These are phyloP conservation scores for Drosophila tristis DNA, from an alignment of 1,140 invertebrate species.

Conservation along the genomic window DNA sequence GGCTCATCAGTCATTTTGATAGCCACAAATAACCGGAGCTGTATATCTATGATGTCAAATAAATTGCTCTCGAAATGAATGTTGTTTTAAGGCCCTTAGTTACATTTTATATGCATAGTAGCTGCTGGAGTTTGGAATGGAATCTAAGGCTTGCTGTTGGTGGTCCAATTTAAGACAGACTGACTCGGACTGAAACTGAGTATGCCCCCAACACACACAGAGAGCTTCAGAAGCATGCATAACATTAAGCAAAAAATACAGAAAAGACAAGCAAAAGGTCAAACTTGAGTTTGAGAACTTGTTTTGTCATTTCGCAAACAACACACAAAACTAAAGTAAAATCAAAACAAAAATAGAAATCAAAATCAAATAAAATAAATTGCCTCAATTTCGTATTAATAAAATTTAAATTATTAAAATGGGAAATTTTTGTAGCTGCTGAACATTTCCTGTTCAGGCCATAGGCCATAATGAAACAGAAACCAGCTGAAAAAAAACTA, in stretches of 20 bases:
- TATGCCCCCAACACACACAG: conserved; percentile 24
- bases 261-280: conserved; percentile 60
- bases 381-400: conserved; percentile 60
- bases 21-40: conserved; percentile 62
- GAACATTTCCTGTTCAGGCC: conserved; percentile 48
- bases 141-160: conserved; percentile 10
- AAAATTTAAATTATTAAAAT: conserved; percentile 66
- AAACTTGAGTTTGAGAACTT: conserved; percentile 53
- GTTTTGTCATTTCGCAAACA: conserved; percentile 65
- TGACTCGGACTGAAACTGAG: conserved; percentile 55
- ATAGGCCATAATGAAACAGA: conserved; percentile 4
- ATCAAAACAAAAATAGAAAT: conserved; percentile 17
- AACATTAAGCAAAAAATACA: conserved; percentile 20
- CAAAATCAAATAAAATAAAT: conserved; percentile 54
- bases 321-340: conserved; percentile 8
- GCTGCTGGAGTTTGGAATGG: conserved; percentile 13
- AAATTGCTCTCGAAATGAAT: conserved; percentile 50
- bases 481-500: conserved; percentile 16
- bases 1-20: conserved; percentile 78
- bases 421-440: conserved; percentile 34
- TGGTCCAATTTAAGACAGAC: conserved; percentile 42
- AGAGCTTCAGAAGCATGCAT: conserved; percentile 40
- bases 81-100: conserved; percentile 51
- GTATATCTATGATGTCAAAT: conserved; percentile 51
- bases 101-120: conserved; percentile 43